Evolutionary conservation across 53 echinoderm and acorn worm genomes (phyloP).

Genomic region (Paelopatides confundens): DNA sequence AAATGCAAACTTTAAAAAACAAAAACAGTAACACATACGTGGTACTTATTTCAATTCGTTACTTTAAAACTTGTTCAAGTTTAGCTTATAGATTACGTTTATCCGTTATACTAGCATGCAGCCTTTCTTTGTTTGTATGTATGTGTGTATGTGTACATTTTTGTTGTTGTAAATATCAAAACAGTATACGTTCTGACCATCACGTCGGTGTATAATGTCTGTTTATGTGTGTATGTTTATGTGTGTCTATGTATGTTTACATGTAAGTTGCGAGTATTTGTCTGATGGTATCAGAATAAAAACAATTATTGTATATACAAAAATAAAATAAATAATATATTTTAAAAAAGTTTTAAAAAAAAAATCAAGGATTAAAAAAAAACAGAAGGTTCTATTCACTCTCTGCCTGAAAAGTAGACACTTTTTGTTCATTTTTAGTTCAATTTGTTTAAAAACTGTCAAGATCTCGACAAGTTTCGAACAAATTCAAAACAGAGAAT

Average conservation of each 20-base stretch:
- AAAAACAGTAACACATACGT: neutral
- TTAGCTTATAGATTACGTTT: neutral
- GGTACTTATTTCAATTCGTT: neutral
- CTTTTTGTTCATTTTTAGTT: too few relatives aligned
- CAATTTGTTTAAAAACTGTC: too few relatives aligned
- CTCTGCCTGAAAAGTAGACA: too few relatives aligned
- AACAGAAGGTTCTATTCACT: too few relatives aligned
- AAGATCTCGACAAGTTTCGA: neutral
- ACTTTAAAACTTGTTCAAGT: neutral
- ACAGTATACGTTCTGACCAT: neutral
- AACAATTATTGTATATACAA: too few relatives aligned
- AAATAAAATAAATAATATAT: neutral
- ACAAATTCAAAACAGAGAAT: neutral
- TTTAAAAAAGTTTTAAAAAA: neutral
- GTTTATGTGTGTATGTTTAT: conserved; percentile 17
- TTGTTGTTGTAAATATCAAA: neutral
- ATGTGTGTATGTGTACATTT: too few relatives aligned
- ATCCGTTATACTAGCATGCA: neutral
- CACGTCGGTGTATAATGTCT: conserved; percentile 18
- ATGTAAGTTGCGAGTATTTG: neutral
- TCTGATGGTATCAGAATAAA: too few relatives aligned
- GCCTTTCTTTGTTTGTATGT: too few relatives aligned
- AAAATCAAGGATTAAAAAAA: neutral
- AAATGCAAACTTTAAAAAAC: neutral
- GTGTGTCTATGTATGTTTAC: neutral